These are phyloP conservation scores for Perodicticus potto DNA, from an alignment of 2,797 vertebrate species.

Conservation along the genomic window DNA sequence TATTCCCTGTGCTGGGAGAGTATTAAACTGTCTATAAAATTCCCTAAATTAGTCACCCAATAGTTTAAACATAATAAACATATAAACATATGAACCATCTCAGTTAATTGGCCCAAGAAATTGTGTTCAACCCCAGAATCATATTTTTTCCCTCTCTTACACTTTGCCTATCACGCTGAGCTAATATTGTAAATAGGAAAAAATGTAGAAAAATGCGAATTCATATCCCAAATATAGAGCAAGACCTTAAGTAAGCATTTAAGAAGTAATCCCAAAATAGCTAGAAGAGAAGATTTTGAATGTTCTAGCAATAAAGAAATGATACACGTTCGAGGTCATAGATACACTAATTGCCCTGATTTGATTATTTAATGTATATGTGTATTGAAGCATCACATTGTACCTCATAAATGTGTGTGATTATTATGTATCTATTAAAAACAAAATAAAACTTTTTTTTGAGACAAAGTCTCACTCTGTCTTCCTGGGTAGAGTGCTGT, in stretches of 20 bases:
- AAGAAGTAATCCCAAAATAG: not conserved
- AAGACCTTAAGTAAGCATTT: constrained; percentile 42
- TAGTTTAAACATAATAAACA: constrained; percentile 77
- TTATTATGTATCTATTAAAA: not conserved
- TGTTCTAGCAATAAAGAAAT: not conserved
- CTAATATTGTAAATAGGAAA: constrained; percentile 54
- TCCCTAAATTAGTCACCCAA: constrained; percentile 78
- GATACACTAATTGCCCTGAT: not conserved
- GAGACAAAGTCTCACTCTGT: no score
- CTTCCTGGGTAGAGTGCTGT: no score
- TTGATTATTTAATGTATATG: not conserved
- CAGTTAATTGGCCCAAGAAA: constrained; percentile 72
- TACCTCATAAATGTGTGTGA: not conserved
- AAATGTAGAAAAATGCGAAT: constrained; percentile 10
- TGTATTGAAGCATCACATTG: not conserved
- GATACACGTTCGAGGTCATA: not conserved
- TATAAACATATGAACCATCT: constrained; percentile 75
- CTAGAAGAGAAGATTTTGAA: not conserved
- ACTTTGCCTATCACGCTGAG: constrained; percentile 1
- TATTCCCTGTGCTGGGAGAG: constrained; percentile 59
- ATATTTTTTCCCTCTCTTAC: constrained; percentile 18
- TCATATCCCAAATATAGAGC: constrained; percentile 12
- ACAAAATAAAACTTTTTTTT: not conserved
- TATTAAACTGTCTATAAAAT: constrained; percentile 79
- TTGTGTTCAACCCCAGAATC: constrained; percentile 72